Base-by-base conservation (phyloP, 2,797 vertebrate genomes). In the Argentina silus region DNA sequence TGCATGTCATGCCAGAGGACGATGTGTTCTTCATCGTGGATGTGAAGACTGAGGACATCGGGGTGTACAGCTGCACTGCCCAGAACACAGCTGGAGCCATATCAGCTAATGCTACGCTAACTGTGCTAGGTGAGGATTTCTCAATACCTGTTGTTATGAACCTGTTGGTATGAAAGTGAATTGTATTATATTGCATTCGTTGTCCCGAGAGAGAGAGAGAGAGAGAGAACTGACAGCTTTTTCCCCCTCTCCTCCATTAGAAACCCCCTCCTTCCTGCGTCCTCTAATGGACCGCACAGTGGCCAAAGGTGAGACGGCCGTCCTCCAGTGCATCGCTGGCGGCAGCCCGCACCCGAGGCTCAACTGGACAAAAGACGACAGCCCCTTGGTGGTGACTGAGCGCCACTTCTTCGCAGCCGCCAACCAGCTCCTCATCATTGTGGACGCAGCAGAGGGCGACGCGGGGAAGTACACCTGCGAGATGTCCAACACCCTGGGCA, bases 1-100 rank as follows among this genome's bases (percentile, higher is more conserved):
- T 99, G 97, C 98, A 99, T 0, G 98, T 99, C 14, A 99, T 99
- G 98, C 98, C 98, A 0, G 96, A 98, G 84, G 98, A 99, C 0
- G 97, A 99, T 0, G 97, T 99, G 1, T 99, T 99, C 86, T 99
- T 99, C 77, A 99, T 99, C 0, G 96, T 98, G 51, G 95, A 97
- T 0, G 97, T 97, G 15, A 98, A 97, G 88, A 95, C 94, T 0
- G 97, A 98, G 73, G 98, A 99, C 83, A 95, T 97, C 0, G 98
- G 98, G 0, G 90, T 98, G 6, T 99, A 99, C 68, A 98, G 97
- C 90, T 99, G 98, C 87, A 99, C 95, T 0, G 97, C 98, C 36
- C 96, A 98, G 80, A 99, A 99, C 87, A 95, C 94, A 0, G 98
- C 98, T 0, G 98, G 97, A 3, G 94, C 96, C 11, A 94, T 97